Evolutionary conservation across 2,888 invertebrate species (phyloP).

Genomic region (Augiades crinisus): DNA sequence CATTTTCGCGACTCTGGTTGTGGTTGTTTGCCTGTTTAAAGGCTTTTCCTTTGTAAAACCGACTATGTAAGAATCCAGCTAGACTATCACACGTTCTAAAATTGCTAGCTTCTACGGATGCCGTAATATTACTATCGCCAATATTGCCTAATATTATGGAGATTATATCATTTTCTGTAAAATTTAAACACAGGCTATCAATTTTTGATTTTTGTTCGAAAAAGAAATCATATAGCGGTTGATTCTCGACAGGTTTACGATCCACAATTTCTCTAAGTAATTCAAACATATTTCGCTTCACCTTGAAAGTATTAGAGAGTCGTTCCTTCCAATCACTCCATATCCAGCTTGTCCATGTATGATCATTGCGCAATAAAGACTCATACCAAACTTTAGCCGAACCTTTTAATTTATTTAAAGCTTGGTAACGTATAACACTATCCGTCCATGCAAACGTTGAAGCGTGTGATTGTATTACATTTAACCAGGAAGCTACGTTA

Average conservation of each 20-base stretch:
- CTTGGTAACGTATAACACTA: conserved; percentile 20
- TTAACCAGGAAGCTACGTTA: conserved; percentile 32
- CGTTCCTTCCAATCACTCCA: not conserved
- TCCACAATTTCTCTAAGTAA: conserved; percentile 21
- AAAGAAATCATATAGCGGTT: conserved; percentile 35
- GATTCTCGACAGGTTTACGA: conserved; percentile 27
- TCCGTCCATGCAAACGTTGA: conserved; percentile 30
- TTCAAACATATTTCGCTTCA: not conserved
- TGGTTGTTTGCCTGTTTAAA: not conserved
- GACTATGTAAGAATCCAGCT: not conserved
- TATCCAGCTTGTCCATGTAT: conserved; percentile 27
- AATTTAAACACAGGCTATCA: not conserved
- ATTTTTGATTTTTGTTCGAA: conserved; percentile 31
- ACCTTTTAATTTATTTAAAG: conserved; percentile 29
- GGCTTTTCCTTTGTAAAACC: not conserved
- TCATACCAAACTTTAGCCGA: conserved; percentile 32
- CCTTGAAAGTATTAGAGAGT: not conserved
- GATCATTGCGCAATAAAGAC: conserved; percentile 24
- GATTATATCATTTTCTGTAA: not conserved
- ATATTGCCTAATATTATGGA: conserved; percentile 1
- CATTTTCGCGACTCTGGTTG: too few relatives aligned
- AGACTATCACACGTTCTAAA: not conserved
- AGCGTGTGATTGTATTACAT: conserved; percentile 30
- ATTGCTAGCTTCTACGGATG: not conserved
- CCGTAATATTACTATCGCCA: not conserved